These are phyloP conservation scores for Pentalonia nigronervosa DNA, from an alignment of 1,140 invertebrate genomes.

Conservation along the genomic window DNA sequence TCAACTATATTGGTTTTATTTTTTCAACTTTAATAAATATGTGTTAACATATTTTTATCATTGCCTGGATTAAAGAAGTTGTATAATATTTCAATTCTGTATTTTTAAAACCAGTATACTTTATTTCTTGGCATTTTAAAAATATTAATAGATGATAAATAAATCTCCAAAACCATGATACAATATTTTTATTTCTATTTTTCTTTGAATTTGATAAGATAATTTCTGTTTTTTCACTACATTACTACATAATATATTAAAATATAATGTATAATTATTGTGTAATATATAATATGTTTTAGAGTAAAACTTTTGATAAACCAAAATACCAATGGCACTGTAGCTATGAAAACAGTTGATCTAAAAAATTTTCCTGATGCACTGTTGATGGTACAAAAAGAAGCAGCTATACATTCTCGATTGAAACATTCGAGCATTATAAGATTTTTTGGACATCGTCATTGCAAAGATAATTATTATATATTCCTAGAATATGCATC, in stretches of 20 bases:
- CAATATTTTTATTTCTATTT: neutral
- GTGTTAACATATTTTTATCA: neutral
- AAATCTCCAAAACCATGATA: neutral
- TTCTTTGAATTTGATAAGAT: neutral
- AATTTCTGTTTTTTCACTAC: neutral
- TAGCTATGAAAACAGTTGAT: conserved; percentile 93
- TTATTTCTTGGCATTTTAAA: neutral
- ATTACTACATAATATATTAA: neutral
- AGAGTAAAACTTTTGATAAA: conserved; percentile 94
- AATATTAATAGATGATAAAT: neutral
- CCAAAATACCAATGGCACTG: conserved; percentile 79
- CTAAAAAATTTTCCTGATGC: conserved; percentile 76
- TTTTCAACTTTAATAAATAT: neutral
- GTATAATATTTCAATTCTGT: neutral
- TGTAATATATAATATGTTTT: conserved; percentile 61
- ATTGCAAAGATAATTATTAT: conserved; percentile 81
- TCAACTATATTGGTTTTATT: neutral
- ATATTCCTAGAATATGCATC: conserved; percentile 96
- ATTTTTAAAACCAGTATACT: neutral
- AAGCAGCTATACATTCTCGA: conserved; percentile 87
- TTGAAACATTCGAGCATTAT: conserved; percentile 87
- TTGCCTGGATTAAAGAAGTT: neutral
- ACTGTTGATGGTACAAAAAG: conserved; percentile 74
- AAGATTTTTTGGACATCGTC: conserved; percentile 85
- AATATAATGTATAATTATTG: neutral